Percentiles rank a stretch among this genome's conserved stretches.
Conservation (phyloP, 2,113 vertebrate species). For the Marcusenius ussheri region DNA sequence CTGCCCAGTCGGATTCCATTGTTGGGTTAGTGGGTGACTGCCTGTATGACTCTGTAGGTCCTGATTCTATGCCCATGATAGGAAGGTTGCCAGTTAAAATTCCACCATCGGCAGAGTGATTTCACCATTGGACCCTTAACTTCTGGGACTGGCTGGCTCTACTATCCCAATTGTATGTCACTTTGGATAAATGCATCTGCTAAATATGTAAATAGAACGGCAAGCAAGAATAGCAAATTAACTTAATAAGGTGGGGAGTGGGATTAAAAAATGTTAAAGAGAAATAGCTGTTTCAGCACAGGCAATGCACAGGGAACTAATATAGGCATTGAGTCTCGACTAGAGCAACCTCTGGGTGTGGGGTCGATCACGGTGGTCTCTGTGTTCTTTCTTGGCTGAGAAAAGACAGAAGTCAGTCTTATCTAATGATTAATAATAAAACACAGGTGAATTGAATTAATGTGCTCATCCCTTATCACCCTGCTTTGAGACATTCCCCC, state of each 20-base stretch:
- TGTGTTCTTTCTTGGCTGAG: background rate
- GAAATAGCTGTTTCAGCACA: background rate
- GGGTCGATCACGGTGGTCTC: background rate
- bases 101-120: background rate
- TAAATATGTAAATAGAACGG: background rate
- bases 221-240: background rate
- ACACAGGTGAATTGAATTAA: background rate
- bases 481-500: background rate
- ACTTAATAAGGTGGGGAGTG: background rate
- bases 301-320: background rate
- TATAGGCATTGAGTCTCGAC: background rate
- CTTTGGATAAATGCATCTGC: background rate
- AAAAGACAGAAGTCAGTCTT: background rate
- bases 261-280: background rate
- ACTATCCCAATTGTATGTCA: background rate
- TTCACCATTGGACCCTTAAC: background rate
- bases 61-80: background rate
- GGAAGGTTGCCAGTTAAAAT: background rate
- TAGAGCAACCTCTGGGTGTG: no score
- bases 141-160: background rate
- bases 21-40: background rate
- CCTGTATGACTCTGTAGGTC: background rate
- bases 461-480: background rate
- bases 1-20: background rate
- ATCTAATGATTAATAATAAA: background rate